phyloP scores from a whole-genome alignment of 2,888 invertebrate species.

The Mythimna ferrago region DNA sequence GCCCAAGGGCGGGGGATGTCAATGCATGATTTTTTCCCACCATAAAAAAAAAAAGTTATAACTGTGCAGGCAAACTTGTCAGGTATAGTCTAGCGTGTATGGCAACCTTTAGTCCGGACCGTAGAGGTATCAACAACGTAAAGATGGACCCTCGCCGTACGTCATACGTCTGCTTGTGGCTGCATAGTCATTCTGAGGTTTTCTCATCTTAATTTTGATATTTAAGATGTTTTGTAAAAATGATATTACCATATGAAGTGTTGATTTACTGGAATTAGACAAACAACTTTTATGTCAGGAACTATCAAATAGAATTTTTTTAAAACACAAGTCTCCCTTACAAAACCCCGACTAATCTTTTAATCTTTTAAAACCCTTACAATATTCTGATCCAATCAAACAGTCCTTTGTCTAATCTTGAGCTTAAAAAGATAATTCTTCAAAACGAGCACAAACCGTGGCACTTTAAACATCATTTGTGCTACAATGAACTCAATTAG shows the following conservation, averaged over 20 bases:
- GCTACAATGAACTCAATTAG: conserved; percentile 89
- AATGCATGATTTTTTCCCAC: no score
- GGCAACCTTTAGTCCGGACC: no score
- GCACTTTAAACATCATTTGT: conserved; percentile 84
- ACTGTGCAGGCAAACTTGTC: no score
- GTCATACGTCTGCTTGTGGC: no score
- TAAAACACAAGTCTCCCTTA: neutral
- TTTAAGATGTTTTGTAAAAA: neutral
- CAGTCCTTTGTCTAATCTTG: conserved; percentile 54
- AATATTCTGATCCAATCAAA: conserved; percentile 61
- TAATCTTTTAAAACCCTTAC: conserved; percentile 22
- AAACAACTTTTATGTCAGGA: neutral
- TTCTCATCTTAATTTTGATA: neutral
- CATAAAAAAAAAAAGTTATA: no score
- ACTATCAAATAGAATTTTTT: neutral
- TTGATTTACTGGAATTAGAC: no score
- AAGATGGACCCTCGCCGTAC: no score
- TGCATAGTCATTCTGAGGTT: no score
- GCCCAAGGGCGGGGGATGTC: no score
- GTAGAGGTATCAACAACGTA: no score
- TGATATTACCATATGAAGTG: no score
- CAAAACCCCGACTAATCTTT: conserved; percentile 5
- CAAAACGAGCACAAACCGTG: conserved; percentile 73
- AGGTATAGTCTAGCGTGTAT: no score
- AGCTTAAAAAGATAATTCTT: conserved; percentile 70